Evolutionary conservation across 1,140 invertebrate species (phyloP).

Genomic region (Caerostris darwini): DNA sequence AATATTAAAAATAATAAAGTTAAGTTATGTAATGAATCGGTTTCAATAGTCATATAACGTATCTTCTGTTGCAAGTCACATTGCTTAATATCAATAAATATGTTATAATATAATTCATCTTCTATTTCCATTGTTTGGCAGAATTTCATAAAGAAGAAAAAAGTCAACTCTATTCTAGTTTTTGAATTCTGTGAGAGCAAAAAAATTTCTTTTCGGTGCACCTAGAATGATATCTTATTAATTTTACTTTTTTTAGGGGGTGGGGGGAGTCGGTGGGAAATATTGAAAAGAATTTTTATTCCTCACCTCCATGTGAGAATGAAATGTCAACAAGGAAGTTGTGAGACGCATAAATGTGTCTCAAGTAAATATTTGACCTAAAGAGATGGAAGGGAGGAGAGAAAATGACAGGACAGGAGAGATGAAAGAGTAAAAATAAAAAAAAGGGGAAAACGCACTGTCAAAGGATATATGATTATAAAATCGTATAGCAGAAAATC

Average conservation of each 20-base stretch:
- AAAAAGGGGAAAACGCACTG: background rate
- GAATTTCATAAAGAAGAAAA: background rate
- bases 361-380: constrained; percentile 38
- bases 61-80: no score
- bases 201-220: background rate
- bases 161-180: background rate
- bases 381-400: constrained; percentile 22
- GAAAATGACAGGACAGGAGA: background rate
- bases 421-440: background rate
- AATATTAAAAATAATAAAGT: no score
- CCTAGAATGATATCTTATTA: constrained; percentile 4
- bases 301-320: background rate
- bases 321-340: constrained; percentile 10
- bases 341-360: constrained; percentile 27
- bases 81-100: background rate
- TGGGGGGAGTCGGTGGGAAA: background rate
- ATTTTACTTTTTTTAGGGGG: background rate
- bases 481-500: constrained; percentile 24
- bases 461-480: constrained; percentile 27
- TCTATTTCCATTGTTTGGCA: background rate
- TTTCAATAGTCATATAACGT: no score
- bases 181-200: background rate
- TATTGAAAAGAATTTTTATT: constrained; percentile 33
- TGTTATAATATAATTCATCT: background rate
- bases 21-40: no score